Base-by-base conservation (phyloP, 1,140 invertebrate genomes). In the Musca domestica region DNA sequence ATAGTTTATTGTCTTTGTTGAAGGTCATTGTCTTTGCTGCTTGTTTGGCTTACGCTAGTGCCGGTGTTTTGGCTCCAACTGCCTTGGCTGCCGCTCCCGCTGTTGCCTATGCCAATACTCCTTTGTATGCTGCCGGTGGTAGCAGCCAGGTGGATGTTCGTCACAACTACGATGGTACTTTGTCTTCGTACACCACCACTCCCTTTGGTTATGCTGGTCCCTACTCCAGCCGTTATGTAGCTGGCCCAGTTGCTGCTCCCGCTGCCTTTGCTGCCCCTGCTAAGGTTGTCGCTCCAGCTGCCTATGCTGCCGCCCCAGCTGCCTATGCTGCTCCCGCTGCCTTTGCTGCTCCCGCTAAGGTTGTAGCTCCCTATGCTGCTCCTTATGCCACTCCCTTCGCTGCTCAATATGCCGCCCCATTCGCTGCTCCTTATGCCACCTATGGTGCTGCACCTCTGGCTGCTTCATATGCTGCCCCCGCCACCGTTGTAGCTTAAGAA, bases 181-280 rank as follows among this genome's bases (percentile, higher is more conserved):
- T 74, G 10, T 80, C 77, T 19, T 78, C 76, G n/a, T 78, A 78
- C 74, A 78, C 82, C 41, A 77, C 78, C 1, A 77, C 76, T 7
- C 77, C 76, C 12, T 79, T 81, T 20, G 73, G 74, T 51, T 78
- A 80, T 65, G 64, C 73, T 17, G 71, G 66, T 14, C 84, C 85
- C 69, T 82, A 82, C 71, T 84, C 83, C 19, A 86, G 84, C 74
- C 83, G 84, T 15, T 86, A 86, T 67, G 74, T 74, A 54, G 54
- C 70, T 0, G 66, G 61, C 19, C 52, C 74, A 27, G 74, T 73
- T 68, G 73, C 75, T 6, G 71, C 76, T 15, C 58, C 64, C 19
- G 41, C 64, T 27, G 71, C 67, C 22, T 70, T 64, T 48, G 67
- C 68, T 20, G 27, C 61, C 0, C 70, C 75, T 66, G 71, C 73